These are phyloP conservation scores for Schizopygopsis pylzovi DNA, from an alignment of 2,797 vertebrate species.

Conservation along the genomic window DNA sequence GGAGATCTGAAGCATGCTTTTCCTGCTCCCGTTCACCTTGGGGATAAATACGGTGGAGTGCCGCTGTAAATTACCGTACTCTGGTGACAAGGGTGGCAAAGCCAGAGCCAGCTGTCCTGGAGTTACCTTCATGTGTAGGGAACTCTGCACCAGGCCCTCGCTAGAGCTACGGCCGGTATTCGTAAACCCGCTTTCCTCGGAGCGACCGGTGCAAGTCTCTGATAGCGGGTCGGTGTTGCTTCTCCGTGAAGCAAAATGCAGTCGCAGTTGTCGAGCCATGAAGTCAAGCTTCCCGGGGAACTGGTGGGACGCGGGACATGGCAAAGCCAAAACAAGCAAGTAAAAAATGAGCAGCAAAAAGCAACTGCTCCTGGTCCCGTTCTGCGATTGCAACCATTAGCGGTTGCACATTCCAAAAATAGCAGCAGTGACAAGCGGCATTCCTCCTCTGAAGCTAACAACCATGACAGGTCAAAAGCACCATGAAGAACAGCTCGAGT, in stretches of 20 bases:
- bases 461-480: conserved; percentile 75
- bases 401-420: conserved; percentile 79
- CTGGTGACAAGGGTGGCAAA: conserved; percentile 76
- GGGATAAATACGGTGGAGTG: conserved; percentile 79
- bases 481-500: conserved; percentile 75
- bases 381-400: conserved; percentile 83
- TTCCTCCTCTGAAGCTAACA: conserved; percentile 80
- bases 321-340: conserved; percentile 62
- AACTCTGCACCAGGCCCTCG: conserved; percentile 75
- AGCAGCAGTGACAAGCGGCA: conserved; percentile 82
- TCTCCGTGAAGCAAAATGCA: conserved; percentile 91
- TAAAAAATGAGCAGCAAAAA: conserved; percentile 62
- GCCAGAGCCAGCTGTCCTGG: conserved; percentile 71
- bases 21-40: conserved; percentile 78
- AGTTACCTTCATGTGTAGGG: conserved; percentile 85
- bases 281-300: conserved; percentile 83
- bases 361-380: conserved; percentile 80
- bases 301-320: conserved; percentile 74
- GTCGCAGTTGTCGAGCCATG: conserved; percentile 91
- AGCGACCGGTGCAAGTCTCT: conserved; percentile 81
- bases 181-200: conserved; percentile 73
- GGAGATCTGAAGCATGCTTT: conserved; percentile 89
- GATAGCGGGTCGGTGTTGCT: conserved; percentile 91
- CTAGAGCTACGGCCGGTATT: conserved; percentile 71
- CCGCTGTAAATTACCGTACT: conserved; percentile 75